These are phyloP conservation scores for Conomelus anceps DNA, from an alignment of 2,888 invertebrate species.

Conservation along the genomic window DNA sequence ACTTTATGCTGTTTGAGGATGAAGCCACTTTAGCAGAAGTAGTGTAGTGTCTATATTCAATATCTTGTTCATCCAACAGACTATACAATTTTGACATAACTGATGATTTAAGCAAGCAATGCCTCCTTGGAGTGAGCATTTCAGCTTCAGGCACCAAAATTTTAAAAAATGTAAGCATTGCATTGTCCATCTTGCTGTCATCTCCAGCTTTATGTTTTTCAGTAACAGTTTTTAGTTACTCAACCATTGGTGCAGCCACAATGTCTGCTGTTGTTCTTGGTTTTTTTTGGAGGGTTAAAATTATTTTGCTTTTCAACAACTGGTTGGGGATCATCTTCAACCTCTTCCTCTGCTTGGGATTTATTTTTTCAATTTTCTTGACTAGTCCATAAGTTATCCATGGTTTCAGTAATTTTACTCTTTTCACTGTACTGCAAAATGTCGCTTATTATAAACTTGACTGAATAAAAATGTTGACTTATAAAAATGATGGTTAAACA, in stretches of 20 bases:
- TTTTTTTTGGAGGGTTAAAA: not conserved
- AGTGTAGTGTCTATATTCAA: not conserved
- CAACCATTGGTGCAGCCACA: conserved; percentile 8
- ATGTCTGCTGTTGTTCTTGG: not conserved
- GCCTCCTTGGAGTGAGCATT: not conserved
- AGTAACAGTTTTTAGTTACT: not conserved
- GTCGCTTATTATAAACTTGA: too few relatives aligned
- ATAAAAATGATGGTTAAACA: too few relatives aligned
- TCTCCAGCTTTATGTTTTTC: not conserved
- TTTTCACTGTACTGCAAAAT: too few relatives aligned
- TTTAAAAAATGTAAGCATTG: conserved; percentile 7
- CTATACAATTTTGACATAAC: conserved; percentile 1
- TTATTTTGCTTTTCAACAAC: not conserved
- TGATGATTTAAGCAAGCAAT: not conserved
- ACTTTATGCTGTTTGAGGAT: too few relatives aligned
- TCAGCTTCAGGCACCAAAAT: not conserved
- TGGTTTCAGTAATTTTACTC: too few relatives aligned
- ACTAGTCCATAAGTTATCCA: too few relatives aligned
- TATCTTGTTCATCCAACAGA: not conserved
- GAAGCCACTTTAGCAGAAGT: too few relatives aligned
- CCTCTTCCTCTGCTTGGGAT: not conserved
- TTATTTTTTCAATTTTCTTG: too few relatives aligned
- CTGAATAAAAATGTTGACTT: too few relatives aligned
- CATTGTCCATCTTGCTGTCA: not conserved
- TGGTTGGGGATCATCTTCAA: not conserved